Evolutionary conservation across 2,888 invertebrate species (phyloP), one percentile per base, ranked within the genome.

Genomic region (Cetonia aurata): DNA sequence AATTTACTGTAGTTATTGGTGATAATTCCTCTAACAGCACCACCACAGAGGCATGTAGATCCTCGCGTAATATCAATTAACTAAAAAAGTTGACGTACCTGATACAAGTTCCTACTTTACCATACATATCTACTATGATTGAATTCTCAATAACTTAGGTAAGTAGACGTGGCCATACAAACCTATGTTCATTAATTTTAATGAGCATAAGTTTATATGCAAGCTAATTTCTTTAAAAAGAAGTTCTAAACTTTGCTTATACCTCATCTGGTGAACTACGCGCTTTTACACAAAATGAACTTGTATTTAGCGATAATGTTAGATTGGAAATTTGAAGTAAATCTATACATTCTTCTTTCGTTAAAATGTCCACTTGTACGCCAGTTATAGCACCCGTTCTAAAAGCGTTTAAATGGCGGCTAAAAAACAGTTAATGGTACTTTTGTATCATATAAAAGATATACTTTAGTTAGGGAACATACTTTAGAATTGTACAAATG

Each of bases 311-410:
- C 31, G 62, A 13, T 31, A 62, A 33, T 8, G 48, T 48, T 33
- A 62, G 33, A 62, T 62, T 50, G 44, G 46, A 33, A 6, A 62
- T 3, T 33, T n/a, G 15, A 33, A 33, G 25, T 15, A 62, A 48
- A 46, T 62, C 62, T 1, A 48, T 13, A 13, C 62, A 62, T 62
- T 62, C 62, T 13, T 48, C 62, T n/a, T 62, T 62, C 13, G 62
- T 62, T 10, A 62, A n/a, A 6, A 62, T 31, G 9, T 31, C 9
- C 3, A 62, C 37, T 37, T n/a, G 3, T 12, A 62, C 19, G 33
- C 62, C 48, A 9, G 15, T 46, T 10, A 62, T 13, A 9, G 9
- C 15, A 48, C 15, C 46, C 15, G 13, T 15, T 6, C 48, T 48
- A 48, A 25, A 62, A 3, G 33, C 48, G n/a, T 59, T 25, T n/a